Conservation (phyloP, 2,888 invertebrate species). For the Pinctada fucata region DNA sequence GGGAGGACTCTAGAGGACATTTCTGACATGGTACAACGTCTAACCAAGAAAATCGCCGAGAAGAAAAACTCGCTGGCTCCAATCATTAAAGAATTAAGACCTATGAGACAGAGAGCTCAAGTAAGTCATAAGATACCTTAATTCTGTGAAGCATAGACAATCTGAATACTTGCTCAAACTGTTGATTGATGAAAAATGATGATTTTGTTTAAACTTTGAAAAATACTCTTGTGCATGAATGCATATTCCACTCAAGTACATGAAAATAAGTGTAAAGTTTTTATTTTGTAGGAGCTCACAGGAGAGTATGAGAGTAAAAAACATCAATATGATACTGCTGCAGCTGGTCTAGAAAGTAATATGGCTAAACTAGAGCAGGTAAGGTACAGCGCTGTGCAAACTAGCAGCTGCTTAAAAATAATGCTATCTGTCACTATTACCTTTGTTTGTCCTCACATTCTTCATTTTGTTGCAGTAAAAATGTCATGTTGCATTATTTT, state of each 20-base stretch:
- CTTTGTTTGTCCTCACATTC: too few relatives aligned
- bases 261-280: too few relatives aligned
- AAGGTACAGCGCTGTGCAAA: slow-evolving; percentile 13
- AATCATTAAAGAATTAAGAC: slow-evolving; percentile 82
- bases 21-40: slow-evolving; percentile 78
- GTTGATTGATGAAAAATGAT: background rate
- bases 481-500: too few relatives aligned
- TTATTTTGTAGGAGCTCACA: slow-evolving; percentile 80
- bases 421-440: too few relatives aligned
- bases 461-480: too few relatives aligned
- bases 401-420: background rate
- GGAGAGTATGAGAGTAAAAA: slow-evolving; percentile 84
- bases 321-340: slow-evolving; percentile 83
- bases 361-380: slow-evolving; percentile 80
- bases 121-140: slow-evolving; percentile 52
- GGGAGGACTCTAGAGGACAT: slow-evolving; percentile 80
- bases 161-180: background rate
- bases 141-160: too few relatives aligned
- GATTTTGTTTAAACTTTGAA: too few relatives aligned
- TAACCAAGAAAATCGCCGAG: slow-evolving; percentile 81
- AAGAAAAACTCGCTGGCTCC: slow-evolving; percentile 82
- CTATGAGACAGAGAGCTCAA: slow-evolving; percentile 82
- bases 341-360: slow-evolving; percentile 80
- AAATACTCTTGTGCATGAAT: too few relatives aligned
- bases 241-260: too few relatives aligned